Percentiles rank a stretch among this genome's conserved stretches.
phyloP scores from a whole-genome alignment of 1,140 invertebrate genomes.

The Stegodyphus mimosarum region DNA sequence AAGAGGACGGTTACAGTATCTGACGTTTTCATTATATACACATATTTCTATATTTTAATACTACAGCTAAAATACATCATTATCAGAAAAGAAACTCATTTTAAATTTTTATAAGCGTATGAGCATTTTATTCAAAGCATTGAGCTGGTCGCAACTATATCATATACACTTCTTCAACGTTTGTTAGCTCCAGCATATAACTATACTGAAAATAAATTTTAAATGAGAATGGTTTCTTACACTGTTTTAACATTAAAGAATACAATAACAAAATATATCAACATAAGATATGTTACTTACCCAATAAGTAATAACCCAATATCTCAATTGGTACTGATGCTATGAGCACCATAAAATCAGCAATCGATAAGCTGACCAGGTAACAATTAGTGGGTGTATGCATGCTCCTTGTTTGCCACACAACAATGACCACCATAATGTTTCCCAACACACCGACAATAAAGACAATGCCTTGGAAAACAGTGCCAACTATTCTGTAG shows the following conservation, averaged over 20 bases:
- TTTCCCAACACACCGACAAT: slow-evolving; percentile 73
- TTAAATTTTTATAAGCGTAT: too few species aligned
- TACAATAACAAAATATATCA: not conserved
- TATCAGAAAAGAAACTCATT: too few species aligned
- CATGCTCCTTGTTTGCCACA: slow-evolving; percentile 70
- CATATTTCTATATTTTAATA: too few species aligned
- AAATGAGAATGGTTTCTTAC: too few species aligned
- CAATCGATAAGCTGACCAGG: slow-evolving; percentile 74
- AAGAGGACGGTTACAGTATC: too few species aligned
- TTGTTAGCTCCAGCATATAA: too few species aligned
- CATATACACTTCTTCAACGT: too few species aligned
- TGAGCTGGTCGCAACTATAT: too few species aligned
- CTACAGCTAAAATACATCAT: too few species aligned
- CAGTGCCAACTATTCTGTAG: slow-evolving; percentile 73
- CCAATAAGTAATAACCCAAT: slow-evolving; percentile 72
- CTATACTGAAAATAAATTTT: too few species aligned
- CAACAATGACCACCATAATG: slow-evolving; percentile 72
- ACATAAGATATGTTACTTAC: slow-evolving; percentile 53
- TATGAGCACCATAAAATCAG: slow-evolving; percentile 74
- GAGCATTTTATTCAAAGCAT: too few species aligned
- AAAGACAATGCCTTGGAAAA: slow-evolving; percentile 74
- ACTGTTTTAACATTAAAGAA: not conserved
- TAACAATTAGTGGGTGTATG: slow-evolving; percentile 76
- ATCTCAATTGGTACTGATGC: slow-evolving; percentile 74
- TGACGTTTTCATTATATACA: too few species aligned